A percentile compares a stretch with the other conserved stretches of the same genome.
Conservation (phyloP, 2,113 vertebrate species). For the Tor tambroides region DNA sequence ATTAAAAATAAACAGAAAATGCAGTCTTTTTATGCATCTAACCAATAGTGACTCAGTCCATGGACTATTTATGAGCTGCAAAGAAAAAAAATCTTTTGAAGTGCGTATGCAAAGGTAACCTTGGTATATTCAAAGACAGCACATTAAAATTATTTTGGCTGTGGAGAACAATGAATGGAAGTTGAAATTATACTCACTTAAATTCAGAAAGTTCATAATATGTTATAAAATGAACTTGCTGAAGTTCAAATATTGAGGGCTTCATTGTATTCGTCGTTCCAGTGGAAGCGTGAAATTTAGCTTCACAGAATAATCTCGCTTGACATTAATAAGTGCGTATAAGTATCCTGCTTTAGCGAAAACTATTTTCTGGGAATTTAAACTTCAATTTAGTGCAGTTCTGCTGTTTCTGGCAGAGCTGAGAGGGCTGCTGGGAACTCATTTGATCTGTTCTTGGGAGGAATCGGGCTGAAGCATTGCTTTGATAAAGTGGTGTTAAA, state of each 20-base stretch:
- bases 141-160: not conserved
- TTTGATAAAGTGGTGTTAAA: constrained; percentile 25
- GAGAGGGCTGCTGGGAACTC: constrained; percentile 30
- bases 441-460: constrained; percentile 43
- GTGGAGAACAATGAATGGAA: not conserved
- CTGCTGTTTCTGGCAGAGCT: constrained; percentile 13
- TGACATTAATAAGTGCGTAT: constrained; percentile 51
- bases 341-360: constrained; percentile 34
- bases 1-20: not conserved
- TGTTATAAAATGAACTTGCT: not conserved
- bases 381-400: constrained; percentile 49
- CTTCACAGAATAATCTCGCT: constrained; percentile 49
- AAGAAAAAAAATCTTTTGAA: not conserved
- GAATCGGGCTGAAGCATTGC: constrained; percentile 42
- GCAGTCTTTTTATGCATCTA: not conserved
- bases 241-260: not conserved
- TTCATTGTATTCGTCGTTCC: constrained; percentile 34
- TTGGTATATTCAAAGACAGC: not conserved
- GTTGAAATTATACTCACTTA: not conserved
- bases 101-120: not conserved
- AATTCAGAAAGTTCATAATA: not conserved
- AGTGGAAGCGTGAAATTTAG: constrained; percentile 48
- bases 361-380: constrained; percentile 55
- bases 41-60: not conserved
- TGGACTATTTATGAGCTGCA: not conserved